phyloP scores from a whole-genome alignment of 2,888 invertebrate genomes.

The Allacma fusca region DNA sequence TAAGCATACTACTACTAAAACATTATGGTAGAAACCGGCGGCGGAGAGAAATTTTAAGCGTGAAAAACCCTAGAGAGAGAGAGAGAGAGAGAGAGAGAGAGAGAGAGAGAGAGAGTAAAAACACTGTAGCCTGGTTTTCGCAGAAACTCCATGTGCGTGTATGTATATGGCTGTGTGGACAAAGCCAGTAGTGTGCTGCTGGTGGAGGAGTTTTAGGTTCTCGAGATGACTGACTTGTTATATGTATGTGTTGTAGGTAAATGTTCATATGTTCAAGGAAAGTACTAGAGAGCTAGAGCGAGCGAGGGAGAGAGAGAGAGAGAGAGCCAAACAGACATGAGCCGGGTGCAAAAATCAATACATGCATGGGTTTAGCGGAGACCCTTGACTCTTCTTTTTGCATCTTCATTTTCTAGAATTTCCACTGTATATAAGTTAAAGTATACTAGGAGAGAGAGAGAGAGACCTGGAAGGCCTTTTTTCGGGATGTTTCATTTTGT shows the following conservation, averaged over 20 bases:
- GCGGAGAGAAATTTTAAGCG: background rate
- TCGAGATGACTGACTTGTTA: constrained; percentile 14
- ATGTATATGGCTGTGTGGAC: background rate
- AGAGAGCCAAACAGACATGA: constrained; percentile 36
- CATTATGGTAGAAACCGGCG: background rate
- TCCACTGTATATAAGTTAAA: background rate
- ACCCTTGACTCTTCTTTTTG: constrained; percentile 41
- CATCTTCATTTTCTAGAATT: constrained; percentile 35
- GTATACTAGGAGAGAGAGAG: background rate
- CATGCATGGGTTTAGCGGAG: constrained; percentile 51
- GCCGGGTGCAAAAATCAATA: constrained; percentile 59
- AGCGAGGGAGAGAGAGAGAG: constrained; percentile 22
- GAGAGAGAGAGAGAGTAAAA: constrained; percentile 9
- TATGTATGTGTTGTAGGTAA: too few relatives aligned
- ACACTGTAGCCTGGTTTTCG: constrained; percentile 19
- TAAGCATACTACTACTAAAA: too few relatives aligned
- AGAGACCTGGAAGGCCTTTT: background rate
- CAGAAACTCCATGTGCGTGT: constrained; percentile 22
- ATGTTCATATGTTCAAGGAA: background rate
- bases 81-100: too few relatives aligned
- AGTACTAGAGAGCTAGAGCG: background rate
- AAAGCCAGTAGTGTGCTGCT: background rate
- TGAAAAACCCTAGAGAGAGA: constrained; percentile 18
- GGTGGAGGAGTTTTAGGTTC: constrained; percentile 4
- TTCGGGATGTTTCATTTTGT: background rate